These are phyloP conservation scores for Poeciliopsis turrubarensis DNA, from an alignment of 2,113 vertebrate genomes.

Conservation along the genomic window DNA sequence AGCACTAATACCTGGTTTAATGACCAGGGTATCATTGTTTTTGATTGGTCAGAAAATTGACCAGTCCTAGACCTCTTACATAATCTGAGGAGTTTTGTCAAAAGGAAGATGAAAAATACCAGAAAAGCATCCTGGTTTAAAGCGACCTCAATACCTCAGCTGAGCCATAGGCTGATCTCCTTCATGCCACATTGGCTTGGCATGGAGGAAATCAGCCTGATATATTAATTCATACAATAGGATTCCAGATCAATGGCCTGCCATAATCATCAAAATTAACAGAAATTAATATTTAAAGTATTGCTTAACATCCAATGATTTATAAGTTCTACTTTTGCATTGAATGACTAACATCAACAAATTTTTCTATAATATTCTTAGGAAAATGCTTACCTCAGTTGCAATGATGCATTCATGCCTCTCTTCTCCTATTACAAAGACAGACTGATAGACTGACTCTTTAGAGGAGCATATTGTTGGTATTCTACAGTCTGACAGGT, in stretches of 20 bases:
- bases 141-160: background rate
- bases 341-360: background rate
- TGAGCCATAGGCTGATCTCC: background rate
- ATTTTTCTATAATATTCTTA: background rate
- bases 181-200: background rate
- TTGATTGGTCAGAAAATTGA: background rate
- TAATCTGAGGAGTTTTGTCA: background rate
- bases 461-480: slow-evolving; percentile 95
- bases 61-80: background rate
- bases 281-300: background rate
- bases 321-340: background rate
- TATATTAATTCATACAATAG: background rate
- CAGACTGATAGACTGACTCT: slow-evolving; percentile 95
- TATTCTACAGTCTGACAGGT: slow-evolving; percentile 96
- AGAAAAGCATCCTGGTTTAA: background rate
- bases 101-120: background rate
- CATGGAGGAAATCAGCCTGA: too few species aligned
- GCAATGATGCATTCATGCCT: slow-evolving; percentile 97
- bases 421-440: slow-evolving; percentile 95
- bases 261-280: background rate
- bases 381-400: slow-evolving; percentile 87
- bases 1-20: background rate
- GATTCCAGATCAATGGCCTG: background rate
- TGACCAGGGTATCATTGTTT: background rate
- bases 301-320: background rate